A percentile compares a stretch with the other conserved stretches of the same genome.
phyloP scores from a whole-genome alignment of 1,140 invertebrate species.

The Microplitis demolitor region DNA sequence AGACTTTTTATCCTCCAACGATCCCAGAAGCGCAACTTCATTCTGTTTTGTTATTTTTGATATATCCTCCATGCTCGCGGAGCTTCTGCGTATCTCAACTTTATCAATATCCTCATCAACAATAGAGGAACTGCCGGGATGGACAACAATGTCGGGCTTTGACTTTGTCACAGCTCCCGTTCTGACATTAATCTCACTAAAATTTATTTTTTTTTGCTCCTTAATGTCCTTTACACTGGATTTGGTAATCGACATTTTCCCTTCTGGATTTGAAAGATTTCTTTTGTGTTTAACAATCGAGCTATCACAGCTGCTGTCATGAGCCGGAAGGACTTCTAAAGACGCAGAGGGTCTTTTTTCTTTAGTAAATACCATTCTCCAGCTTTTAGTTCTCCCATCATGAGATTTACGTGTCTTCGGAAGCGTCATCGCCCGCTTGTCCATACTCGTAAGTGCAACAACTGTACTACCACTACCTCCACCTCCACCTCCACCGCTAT shows the following conservation, averaged over 20 bases:
- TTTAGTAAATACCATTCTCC: constrained; percentile 55
- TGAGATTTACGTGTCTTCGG: constrained; percentile 51
- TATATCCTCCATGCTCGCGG: constrained; percentile 60
- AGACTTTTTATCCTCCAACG: constrained; percentile 46
- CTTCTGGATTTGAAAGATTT: constrained; percentile 54
- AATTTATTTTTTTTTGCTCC: constrained; percentile 35
- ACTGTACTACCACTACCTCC: neutral
- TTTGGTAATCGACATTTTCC: constrained; percentile 36
- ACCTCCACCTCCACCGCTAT: constrained; percentile 23
- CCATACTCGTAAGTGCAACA: constrained; percentile 34
- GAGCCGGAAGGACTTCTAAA: constrained; percentile 45
- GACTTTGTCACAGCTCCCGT: constrained; percentile 12
- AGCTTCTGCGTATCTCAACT: constrained; percentile 55
- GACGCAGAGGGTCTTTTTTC: constrained; percentile 55
- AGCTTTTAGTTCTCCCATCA: constrained; percentile 52
- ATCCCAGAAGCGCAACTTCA: constrained; percentile 42
- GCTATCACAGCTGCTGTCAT: constrained; percentile 25
- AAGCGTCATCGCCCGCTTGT: constrained; percentile 54
- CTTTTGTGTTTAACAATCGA: constrained; percentile 41
- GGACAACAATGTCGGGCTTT: constrained; percentile 50
- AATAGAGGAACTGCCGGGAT: constrained; percentile 40
- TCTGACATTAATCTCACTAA: constrained; percentile 49
- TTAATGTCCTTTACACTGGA: constrained; percentile 25
- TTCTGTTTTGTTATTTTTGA: constrained; percentile 56
- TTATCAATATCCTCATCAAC: constrained; percentile 46